Evolutionary conservation across 2,888 invertebrate species (phyloP), one percentile per base, ranked within the genome.

Genomic region (Allacma fusca): DNA sequence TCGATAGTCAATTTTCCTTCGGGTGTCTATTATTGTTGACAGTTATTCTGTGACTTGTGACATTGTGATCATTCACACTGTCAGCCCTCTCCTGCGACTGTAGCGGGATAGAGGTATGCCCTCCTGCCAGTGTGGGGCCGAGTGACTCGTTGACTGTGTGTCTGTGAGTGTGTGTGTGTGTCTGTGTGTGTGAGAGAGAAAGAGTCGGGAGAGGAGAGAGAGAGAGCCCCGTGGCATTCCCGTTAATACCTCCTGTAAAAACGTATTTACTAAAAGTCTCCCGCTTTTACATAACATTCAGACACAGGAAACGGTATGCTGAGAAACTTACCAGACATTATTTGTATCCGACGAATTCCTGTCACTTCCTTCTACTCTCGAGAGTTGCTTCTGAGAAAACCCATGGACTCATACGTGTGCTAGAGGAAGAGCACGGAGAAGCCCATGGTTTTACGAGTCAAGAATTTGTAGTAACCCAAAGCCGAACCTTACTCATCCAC

Each of bases 11-110:
- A 24, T 65, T 65, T 29, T 65, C 29, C 65, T 65, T 29, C 50
- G 50, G 26, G 65, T 26, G 24, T 26, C 26, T 26, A 65, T 65
- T 26, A 65, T 65, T 65, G 65, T 65, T 65, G 65, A 65, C 65
- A 65, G 65, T 65, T 65, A 65, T 65, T 65, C 65, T 19, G 5
- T 65, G 65, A 29, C 29, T 65, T 65, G 65, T 65, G 65, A 65
- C 65, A 65, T 19, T 24, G 24, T 26, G 28, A n/a, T 65, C 65
- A 65, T 65, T 26, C 65, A 19, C 26, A 65, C 19, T 65, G 65
- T 26, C 65, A 65, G 26, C 28, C n/a, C 28, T n/a, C 50, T 19
- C 19, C 2, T 5, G 4, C 4, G 5, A 4, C 34, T 34, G 9
- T 9, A 34, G 34, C 50, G 16, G 50, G 7, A 16, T 13, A 50